Evolutionary conservation across 37 sponge, comb jelly and placozoan genomes (phyloP), one percentile per base, ranked within the genome.

Genomic region (Oopsacas minuta): DNA sequence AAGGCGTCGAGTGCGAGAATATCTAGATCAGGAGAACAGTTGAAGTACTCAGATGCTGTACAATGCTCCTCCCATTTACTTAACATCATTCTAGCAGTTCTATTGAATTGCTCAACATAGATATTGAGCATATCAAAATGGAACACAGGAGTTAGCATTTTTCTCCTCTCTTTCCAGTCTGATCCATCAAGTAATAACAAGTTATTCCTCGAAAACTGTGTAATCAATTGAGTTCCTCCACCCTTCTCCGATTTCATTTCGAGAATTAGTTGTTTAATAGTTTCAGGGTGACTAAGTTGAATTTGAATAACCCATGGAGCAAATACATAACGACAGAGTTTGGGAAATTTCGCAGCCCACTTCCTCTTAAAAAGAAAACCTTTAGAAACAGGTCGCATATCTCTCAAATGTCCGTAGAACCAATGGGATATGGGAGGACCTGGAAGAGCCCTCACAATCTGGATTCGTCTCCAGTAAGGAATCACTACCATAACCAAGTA

Each of bases 381-480:
- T 12, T 12, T 61, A 25, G 75, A 3, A 12, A 61, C 28, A 3
- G 75, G 75, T 20, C 75, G 75, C 75, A 61, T 61, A 12, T 61
- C 75, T 12, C 30, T 3, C 83, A 82, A 28, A 17, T 82, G 83
- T 37, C 83, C 83, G 42, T 39, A 39, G 39, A 82, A 39, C 83
- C 83, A 82, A 28, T 82, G 83, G 23, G 83, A 82, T 23, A 39
- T 5, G 42, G 83, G 83, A 7, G 83, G 42, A 12, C 75, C 75
- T 3, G 75, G 75, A 34, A 61, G 75, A 5, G 75, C 75, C 30
- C 22, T 61, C 7, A 25, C 17, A 3, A 61, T 12, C 28, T 12
- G 20, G 75, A 61, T 61, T 5, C 75, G 75, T 34, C 7, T 3
- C 7, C 20, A 61, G 7, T 32, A 61, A 34, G 75, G 75, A 61